Evolutionary conservation across 2,888 invertebrate species (phyloP).

Genomic region (Phengaris alcon): DNA sequence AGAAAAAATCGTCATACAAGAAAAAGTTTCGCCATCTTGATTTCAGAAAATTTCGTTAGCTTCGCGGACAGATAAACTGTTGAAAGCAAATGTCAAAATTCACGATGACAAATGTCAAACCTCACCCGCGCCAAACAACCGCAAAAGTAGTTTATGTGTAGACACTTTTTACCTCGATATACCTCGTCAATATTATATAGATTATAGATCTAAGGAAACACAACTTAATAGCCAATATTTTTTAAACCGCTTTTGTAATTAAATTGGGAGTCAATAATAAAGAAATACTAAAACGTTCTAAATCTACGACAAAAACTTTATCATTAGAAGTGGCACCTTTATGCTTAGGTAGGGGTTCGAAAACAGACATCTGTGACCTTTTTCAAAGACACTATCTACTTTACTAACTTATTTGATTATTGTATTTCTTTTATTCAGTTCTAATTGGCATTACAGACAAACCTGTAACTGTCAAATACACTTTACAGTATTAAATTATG

Average conservation of each 20-base stretch:
- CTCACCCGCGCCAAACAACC: too few relatives aligned
- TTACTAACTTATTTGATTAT: background rate
- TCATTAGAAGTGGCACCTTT: constrained; percentile 25
- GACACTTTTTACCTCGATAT: too few relatives aligned
- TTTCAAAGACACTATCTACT: background rate
- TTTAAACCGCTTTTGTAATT: background rate
- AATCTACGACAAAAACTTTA: constrained; percentile 31
- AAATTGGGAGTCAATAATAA: background rate
- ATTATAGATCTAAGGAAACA: too few relatives aligned
- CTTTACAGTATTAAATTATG: constrained; percentile 1
- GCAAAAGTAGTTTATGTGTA: too few relatives aligned
- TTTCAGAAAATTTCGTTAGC: too few relatives aligned
- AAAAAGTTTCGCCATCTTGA: too few relatives aligned
- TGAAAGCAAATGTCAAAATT: too few relatives aligned
- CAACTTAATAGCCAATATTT: background rate
- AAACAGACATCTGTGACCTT: background rate
- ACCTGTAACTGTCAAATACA: background rate
- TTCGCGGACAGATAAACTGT: too few relatives aligned
- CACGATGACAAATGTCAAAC: too few relatives aligned
- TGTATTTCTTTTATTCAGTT: background rate
- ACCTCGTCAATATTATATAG: too few relatives aligned
- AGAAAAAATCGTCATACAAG: too few relatives aligned
- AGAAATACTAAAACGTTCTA: constrained; percentile 36
- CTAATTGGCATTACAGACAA: constrained; percentile 1
- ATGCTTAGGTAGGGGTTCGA: constrained; percentile 31